Percentiles rank a stretch among this genome's conserved stretches.
phyloP scores from a whole-genome alignment of 92 coral and sea anemone genomes.

The Actinernus sp. region DNA sequence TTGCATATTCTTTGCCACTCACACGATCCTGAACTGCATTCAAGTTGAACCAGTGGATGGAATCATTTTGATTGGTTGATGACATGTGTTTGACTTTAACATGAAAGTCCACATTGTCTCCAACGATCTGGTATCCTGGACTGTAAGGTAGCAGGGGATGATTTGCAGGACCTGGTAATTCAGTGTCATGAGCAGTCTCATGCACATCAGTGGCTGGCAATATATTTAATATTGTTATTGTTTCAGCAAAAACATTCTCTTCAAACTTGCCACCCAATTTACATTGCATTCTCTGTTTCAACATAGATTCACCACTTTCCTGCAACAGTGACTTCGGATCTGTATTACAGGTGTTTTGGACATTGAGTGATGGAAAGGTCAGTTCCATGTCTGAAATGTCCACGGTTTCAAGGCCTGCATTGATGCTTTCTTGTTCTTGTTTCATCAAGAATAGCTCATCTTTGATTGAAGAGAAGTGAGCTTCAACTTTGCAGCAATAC shows the following conservation, averaged over 20 bases:
- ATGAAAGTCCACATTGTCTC: slow-evolving; percentile 65
- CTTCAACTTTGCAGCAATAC: neutral
- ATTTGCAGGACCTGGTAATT: too few species aligned
- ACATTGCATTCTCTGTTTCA: too few species aligned
- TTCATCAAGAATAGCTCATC: neutral
- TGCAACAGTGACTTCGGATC: too few species aligned
- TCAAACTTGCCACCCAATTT: too few species aligned
- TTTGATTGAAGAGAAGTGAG: neutral
- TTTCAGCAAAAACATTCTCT: too few species aligned
- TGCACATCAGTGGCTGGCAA: too few species aligned
- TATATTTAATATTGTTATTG: too few species aligned
- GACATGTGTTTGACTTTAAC: slow-evolving; percentile 64
- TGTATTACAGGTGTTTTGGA: neutral
- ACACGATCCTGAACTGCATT: slow-evolving; percentile 64
- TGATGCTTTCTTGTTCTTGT: too few species aligned
- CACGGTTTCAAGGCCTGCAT: neutral
- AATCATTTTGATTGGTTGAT: slow-evolving; percentile 57
- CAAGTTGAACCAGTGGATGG: slow-evolving; percentile 81
- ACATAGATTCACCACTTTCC: too few species aligned
- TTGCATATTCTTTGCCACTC: slow-evolving; percentile 12
- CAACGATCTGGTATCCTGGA: slow-evolving; percentile 55
- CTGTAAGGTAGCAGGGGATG: too few species aligned
- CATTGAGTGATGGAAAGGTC: neutral
- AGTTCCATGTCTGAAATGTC: neutral
- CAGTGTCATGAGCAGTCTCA: too few species aligned